Evolutionary conservation across 2,113 vertebrate species (phyloP).

Genomic region (Psettodes erumei): DNA sequence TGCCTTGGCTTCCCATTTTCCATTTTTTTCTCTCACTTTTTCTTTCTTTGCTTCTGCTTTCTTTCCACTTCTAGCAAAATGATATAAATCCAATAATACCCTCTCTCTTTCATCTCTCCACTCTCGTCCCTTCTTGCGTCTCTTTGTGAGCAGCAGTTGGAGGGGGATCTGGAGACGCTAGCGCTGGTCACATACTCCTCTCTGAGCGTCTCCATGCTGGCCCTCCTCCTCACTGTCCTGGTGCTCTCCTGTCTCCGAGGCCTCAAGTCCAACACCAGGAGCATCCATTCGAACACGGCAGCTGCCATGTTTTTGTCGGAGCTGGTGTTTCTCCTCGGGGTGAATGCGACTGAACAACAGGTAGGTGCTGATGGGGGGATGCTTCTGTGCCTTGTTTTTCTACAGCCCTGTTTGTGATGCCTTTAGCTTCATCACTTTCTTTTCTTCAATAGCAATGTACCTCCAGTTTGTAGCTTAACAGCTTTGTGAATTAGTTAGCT

Average conservation of each 20-base stretch:
- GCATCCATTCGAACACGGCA: constrained; percentile 94
- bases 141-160: constrained; percentile 85
- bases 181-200: constrained; percentile 93
- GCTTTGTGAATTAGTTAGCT: neutral
- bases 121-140: neutral
- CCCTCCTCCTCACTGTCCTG: constrained; percentile 89
- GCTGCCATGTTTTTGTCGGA: constrained; percentile 92
- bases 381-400: neutral
- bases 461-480: neutral
- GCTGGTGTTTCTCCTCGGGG: constrained; percentile 93
- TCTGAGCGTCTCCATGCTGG: constrained; percentile 89
- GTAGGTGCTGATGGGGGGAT: constrained; percentile 70
- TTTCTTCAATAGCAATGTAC: neutral
- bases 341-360: constrained; percentile 96
- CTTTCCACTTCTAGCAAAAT: neutral
- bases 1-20: neutral
- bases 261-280: constrained; percentile 95
- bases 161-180: constrained; percentile 94
- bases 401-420: neutral
- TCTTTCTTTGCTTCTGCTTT: neutral
- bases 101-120: neutral
- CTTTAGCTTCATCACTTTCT: neutral
- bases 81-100: constrained; percentile 1
- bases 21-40: neutral
- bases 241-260: constrained; percentile 93